A percentile compares a stretch with the other conserved stretches of the same genome.
These are phyloP conservation scores for Acrocephalus kingi DNA, from an alignment of 2,113 vertebrate genomes.

Conservation along the genomic window DNA sequence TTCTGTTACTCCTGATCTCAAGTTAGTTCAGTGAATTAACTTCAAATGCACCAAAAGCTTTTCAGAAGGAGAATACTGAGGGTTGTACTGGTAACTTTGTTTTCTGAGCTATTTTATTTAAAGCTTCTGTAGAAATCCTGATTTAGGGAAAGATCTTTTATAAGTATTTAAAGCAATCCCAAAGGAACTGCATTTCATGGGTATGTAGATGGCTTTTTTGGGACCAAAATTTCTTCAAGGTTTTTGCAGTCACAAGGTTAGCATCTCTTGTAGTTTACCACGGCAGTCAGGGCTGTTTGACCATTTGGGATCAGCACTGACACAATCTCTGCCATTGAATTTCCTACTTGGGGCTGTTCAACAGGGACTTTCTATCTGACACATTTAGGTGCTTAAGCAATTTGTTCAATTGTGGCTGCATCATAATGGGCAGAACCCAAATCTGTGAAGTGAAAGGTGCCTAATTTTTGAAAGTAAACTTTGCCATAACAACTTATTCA, in stretches of 20 bases:
- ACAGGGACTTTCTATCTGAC: not conserved
- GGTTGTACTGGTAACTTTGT: not conserved
- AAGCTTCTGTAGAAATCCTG: not conserved
- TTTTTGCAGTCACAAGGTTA: not conserved
- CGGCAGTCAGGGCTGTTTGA: not conserved
- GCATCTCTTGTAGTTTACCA: not conserved
- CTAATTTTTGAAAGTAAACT: not conserved
- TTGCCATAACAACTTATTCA: not conserved
- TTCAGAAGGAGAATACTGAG: not conserved
- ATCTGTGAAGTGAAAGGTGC: not conserved
- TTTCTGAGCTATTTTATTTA: not conserved
- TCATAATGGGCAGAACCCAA: not conserved
- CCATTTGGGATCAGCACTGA: not conserved
- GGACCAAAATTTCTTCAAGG: not conserved
- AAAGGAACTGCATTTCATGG: not conserved
- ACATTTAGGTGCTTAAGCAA: not conserved
- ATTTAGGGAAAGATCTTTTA: not conserved
- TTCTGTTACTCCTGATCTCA: not conserved
- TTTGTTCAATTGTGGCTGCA: not conserved
- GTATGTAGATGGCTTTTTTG: not conserved
- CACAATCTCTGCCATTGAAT: not conserved
- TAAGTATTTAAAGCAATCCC: not conserved
- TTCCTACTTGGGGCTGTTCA: fast-evolving
- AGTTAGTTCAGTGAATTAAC: not conserved
- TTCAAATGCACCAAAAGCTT: not conserved